Conservation (phyloP, 1,140 invertebrate genomes). For the Drosophila orena region DNA sequence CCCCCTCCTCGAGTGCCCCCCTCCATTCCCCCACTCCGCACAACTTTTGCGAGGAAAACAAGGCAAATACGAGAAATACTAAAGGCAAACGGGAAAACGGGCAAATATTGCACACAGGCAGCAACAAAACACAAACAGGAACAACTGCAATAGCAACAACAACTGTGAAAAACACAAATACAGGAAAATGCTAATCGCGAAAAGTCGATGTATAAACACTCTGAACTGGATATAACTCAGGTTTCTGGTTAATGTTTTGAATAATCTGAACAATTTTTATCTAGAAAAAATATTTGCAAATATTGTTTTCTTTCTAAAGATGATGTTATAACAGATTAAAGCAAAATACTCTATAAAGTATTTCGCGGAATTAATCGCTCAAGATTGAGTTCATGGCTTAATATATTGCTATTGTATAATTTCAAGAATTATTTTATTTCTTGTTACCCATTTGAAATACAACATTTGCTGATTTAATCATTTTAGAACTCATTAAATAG, state of each 20-base stretch:
- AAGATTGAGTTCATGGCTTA: no score
- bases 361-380: no score
- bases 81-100: conserved; percentile 35
- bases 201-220: conserved; percentile 8
- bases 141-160: conserved; percentile 19
- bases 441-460: no score
- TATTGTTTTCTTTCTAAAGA: not conserved
- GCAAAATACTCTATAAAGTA: no score
- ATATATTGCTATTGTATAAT: no score
- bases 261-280: not conserved
- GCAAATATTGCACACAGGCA: conserved; percentile 49
- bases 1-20: conserved; percentile 3
- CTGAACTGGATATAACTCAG: not conserved
- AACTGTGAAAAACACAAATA: conserved; percentile 6
- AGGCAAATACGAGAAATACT: conserved; percentile 58
- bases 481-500: no score
- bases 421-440: no score
- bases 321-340: no score
- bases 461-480: no score
- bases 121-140: conserved; percentile 52
- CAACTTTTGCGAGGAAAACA: conserved; percentile 60
- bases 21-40: not conserved
- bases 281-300: not conserved
- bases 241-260: not conserved
- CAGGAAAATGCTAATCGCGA: not conserved